These are phyloP conservation scores for Heteromormyrus szaboi DNA, from an alignment of 2,797 vertebrate genomes.

Conservation along the genomic window DNA sequence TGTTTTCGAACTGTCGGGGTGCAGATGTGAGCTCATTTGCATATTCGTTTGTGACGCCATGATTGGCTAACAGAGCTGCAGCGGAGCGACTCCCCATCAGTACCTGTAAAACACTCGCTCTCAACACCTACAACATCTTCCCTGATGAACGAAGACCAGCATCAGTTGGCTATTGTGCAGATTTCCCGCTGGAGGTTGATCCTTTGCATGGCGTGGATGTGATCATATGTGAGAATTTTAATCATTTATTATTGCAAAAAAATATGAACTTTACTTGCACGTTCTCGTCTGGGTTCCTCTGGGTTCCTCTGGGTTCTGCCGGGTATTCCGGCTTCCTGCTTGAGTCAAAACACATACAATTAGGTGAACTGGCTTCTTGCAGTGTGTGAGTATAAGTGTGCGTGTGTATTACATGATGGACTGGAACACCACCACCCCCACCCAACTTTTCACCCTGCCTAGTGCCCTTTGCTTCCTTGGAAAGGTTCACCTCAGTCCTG, in stretches of 20 bases:
- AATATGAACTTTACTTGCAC: neutral
- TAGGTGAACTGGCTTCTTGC: neutral
- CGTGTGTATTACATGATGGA: neutral
- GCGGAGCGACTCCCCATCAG: neutral
- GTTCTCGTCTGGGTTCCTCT: neutral
- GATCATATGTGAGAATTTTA: neutral
- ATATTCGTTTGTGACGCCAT: slow-evolving; percentile 49
- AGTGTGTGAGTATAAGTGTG: neutral
- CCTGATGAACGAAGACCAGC: neutral
- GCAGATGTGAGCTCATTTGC: slow-evolving; percentile 60
- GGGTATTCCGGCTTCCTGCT: neutral
- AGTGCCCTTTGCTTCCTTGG: neutral
- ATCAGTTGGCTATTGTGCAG: neutral
- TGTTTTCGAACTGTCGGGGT: slow-evolving; percentile 53
- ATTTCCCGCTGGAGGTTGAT: neutral
- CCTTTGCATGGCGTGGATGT: neutral
- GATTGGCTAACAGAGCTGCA: slow-evolving; percentile 35
- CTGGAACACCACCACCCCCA: too few relatives aligned
- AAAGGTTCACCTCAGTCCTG: neutral
- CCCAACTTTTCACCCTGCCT: neutral
- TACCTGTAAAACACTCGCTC: neutral
- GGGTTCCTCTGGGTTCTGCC: neutral
- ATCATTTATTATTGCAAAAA: neutral
- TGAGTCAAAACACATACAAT: neutral
- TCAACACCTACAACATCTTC: neutral